These are phyloP conservation scores for Trissolcus basalis DNA, from an alignment of 1,140 invertebrate species.

Conservation along the genomic window DNA sequence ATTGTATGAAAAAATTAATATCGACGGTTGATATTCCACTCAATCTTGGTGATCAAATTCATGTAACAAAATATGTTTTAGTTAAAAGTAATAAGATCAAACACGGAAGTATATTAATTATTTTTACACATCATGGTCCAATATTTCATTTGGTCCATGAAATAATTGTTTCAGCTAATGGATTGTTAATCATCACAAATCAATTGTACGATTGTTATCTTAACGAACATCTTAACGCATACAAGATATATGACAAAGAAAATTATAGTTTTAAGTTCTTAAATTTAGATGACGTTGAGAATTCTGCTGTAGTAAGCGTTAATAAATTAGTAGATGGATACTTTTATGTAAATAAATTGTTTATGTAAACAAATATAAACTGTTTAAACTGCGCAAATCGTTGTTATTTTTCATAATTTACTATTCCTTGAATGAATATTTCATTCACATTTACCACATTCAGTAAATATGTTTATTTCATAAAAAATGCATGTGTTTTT, in stretches of 20 bases:
- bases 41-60: slow-evolving; percentile 1
- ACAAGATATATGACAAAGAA: slow-evolving; percentile 20
- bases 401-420: too few species aligned
- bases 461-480: too few species aligned
- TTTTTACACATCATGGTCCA: slow-evolving; percentile 2
- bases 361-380: neutral
- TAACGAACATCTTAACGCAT: slow-evolving; percentile 11
- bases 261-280: slow-evolving; percentile 4
- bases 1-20: neutral
- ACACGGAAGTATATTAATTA: slow-evolving; percentile 3
- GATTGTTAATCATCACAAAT: slow-evolving; percentile 14
- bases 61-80: slow-evolving; percentile 7
- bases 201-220: slow-evolving; percentile 14
- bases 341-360: slow-evolving; percentile 8
- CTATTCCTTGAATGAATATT: too few species aligned
- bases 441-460: too few species aligned
- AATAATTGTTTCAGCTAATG: slow-evolving; percentile 1
- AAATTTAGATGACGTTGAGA: slow-evolving; percentile 2
- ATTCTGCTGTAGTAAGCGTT: neutral
- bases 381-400: too few species aligned
- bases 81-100: slow-evolving; percentile 6
- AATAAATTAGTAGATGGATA: slow-evolving; percentile 15
- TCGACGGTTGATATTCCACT: neutral
- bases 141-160: slow-evolving; percentile 1
- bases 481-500: too few species aligned